A percentile compares a stretch with the other conserved stretches of the same genome.
Conservation (phyloP, 1,140 invertebrate genomes). For the Homarus americanus region DNA sequence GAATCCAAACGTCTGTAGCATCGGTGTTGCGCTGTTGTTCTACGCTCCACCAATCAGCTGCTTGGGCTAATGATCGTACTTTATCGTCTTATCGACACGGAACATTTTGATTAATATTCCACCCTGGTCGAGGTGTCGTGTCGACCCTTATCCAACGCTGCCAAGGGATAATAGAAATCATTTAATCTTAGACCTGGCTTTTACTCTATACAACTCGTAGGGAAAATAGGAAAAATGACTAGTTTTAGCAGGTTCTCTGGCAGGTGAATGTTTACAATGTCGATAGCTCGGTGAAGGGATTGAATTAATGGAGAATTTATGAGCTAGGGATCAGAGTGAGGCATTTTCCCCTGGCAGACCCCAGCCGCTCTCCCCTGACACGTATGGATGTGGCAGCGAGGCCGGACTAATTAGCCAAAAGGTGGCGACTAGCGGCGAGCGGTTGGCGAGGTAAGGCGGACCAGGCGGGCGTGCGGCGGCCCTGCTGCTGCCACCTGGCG, state of each 20-base stretch:
- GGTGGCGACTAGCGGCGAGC: neutral
- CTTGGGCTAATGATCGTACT: constrained; percentile 51
- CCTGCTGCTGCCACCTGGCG: neutral
- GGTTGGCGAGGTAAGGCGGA: neutral
- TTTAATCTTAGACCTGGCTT: constrained; percentile 44
- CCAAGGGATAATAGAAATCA: constrained; percentile 51
- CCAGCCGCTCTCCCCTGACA: neutral
- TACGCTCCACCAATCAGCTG: constrained; percentile 54
- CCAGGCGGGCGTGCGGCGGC: neutral
- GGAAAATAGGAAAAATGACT: neutral
- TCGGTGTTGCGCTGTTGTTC: constrained; percentile 49
- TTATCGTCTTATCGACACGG: constrained; percentile 64
- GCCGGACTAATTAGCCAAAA: constrained; percentile 11
- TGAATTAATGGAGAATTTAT: neutral
- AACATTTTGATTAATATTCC: constrained; percentile 69
- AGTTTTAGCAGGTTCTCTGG: no score
- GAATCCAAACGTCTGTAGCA: constrained; percentile 20
- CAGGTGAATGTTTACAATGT: no score
- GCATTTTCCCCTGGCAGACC: neutral
- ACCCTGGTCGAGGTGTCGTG: constrained; percentile 47
- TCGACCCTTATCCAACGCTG: constrained; percentile 50
- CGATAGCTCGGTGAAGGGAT: neutral
- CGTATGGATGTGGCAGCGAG: constrained; percentile 9
- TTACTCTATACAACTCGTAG: neutral
- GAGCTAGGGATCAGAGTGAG: neutral